These are phyloP conservation scores for Dreissena rostriformis DNA, from an alignment of 1,140 invertebrate genomes.

Conservation along the genomic window DNA sequence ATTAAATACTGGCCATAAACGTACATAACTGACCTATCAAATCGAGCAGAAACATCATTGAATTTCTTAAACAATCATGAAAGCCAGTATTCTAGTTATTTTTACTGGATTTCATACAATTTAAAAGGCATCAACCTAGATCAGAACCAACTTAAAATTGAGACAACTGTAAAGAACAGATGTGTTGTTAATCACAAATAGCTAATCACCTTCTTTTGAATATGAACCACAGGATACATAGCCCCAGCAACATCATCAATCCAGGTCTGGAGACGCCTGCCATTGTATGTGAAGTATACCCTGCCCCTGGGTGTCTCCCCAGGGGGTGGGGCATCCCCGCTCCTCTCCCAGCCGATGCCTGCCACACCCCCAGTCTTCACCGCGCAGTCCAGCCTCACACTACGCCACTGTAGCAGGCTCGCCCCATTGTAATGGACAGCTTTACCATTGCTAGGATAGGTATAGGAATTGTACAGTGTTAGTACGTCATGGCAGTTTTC, in stretches of 20 bases:
- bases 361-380: conserved; percentile 79
- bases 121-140: background rate
- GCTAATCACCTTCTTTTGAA: conserved; percentile 80
- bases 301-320: conserved; percentile 73
- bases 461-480: no score
- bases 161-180: no score
- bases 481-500: no score
- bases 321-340: conserved; percentile 61
- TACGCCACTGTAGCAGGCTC: conserved; percentile 80
- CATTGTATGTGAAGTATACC: conserved; percentile 81
- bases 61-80: no score
- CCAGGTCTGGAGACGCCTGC: conserved; percentile 69
- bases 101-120: background rate
- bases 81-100: no score
- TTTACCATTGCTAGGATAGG: conserved; percentile 77
- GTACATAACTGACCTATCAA: no score
- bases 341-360: conserved; percentile 81
- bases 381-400: conserved; percentile 78
- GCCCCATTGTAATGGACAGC: conserved; percentile 82
- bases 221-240: conserved; percentile 81
- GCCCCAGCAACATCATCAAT: conserved; percentile 80
- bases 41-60: no score
- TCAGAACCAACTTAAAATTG: no score
- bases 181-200: no score
- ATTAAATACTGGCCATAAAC: no score